A percentile compares a stretch with the other conserved stretches of the same genome.
Conservation (phyloP, 30 jellyfish, hydroid and myxozoan species). For the Morbakka virulenta region DNA sequence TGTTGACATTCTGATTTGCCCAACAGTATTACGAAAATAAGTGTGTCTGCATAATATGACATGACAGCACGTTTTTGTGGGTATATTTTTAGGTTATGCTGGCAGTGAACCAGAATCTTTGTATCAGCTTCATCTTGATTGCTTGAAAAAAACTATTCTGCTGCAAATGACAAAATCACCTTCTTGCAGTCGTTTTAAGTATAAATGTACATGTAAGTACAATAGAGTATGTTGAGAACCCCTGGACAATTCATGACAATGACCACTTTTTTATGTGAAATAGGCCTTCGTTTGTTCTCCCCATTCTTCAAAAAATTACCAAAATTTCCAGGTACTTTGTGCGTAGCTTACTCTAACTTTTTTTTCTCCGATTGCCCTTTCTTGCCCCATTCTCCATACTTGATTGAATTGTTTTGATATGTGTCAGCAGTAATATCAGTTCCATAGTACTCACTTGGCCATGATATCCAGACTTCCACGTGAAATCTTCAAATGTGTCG, state of each 20-base stretch:
- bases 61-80: neutral
- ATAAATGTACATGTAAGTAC: neutral
- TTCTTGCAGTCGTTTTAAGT: slow-evolving; percentile 2
- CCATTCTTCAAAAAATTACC: slow-evolving; percentile 43
- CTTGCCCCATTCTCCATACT: neutral
- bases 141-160: slow-evolving; percentile 5
- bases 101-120: slow-evolving; percentile 46
- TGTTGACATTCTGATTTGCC: slow-evolving; percentile 2
- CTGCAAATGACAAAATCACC: neutral
- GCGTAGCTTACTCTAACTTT: neutral
- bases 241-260: neutral
- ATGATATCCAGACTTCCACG: slow-evolving; percentile 5
- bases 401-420: neutral
- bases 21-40: slow-evolving; percentile 14
- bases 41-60: slow-evolving; percentile 9
- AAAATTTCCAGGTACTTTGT: slow-evolving; percentile 13
- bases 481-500: neutral
- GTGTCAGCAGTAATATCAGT: neutral
- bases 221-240: slow-evolving; percentile 10
- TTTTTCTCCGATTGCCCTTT: neutral
- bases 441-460: neutral
- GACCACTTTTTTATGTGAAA: slow-evolving; percentile 1
- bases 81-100: slow-evolving; percentile 2
- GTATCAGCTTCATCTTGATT: slow-evolving; percentile 63
- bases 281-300: slow-evolving; percentile 14